Conservation (phyloP, 2,113 vertebrate genomes). For the Peucedramus taeniatus region DNA sequence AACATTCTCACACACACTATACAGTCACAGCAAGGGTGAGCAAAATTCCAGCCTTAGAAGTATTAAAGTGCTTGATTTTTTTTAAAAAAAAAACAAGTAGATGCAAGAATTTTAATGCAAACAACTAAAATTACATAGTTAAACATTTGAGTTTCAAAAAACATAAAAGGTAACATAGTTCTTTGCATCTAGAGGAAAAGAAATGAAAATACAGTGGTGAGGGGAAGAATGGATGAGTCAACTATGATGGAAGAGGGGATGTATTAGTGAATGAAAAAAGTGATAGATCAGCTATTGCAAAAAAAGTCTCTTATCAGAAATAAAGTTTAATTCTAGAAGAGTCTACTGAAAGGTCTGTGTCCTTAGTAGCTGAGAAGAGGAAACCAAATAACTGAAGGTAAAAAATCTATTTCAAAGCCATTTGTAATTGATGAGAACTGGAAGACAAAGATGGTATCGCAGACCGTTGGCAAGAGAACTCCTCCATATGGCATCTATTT, state of each 20-base stretch:
- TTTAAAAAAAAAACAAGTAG: not conserved
- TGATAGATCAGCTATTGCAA: not conserved
- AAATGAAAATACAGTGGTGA: not conserved
- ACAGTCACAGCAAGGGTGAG: not conserved
- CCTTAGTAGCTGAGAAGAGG: not conserved
- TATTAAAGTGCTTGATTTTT: not conserved
- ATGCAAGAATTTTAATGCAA: not conserved
- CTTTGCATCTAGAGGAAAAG: not conserved
- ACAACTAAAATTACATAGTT: not conserved
- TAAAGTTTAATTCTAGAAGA: not conserved
- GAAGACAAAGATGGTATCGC: conserved; percentile 15
- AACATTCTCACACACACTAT: not conserved
- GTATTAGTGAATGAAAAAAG: not conserved
- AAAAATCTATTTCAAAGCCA: not conserved
- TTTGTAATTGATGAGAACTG: conserved; percentile 12
- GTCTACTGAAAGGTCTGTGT: not conserved
- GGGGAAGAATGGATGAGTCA: not conserved
- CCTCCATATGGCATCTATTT: conserved; percentile 61
- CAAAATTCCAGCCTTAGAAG: not conserved
- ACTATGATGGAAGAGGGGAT: not conserved
- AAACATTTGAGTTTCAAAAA: not conserved
- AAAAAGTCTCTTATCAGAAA: not conserved
- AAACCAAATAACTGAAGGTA: not conserved
- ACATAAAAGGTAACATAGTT: not conserved
- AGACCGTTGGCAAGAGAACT: conserved; percentile 28